Conservation (phyloP, 2,888 invertebrate genomes). For the Tetanocera ferruginea region DNA sequence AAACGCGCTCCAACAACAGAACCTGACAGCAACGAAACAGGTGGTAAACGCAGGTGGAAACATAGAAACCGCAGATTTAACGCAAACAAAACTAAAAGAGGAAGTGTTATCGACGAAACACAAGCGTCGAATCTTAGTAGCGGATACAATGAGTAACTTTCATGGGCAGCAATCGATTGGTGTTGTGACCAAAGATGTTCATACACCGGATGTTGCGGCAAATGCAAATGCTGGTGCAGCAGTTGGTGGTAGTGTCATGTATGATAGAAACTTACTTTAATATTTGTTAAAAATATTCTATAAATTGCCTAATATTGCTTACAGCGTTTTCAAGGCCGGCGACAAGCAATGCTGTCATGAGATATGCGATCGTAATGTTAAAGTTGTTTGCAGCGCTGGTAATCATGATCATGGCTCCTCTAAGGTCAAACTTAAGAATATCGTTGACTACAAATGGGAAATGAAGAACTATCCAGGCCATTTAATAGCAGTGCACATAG, state of each 20-base stretch:
- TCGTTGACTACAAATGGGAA: conserved; percentile 96
- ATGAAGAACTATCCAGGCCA: conserved; percentile 88
- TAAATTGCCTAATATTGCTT: background rate
- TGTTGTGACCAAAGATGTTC: background rate
- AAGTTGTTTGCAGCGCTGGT: conserved; percentile 79
- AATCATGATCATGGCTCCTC: conserved; percentile 86
- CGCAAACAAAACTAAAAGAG: background rate
- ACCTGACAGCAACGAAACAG: background rate
- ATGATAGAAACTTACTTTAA: background rate
- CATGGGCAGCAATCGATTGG: conserved; percentile 8
- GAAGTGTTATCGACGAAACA: background rate
- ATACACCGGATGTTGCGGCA: conserved; percentile 13
- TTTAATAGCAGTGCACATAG: conserved; percentile 88
- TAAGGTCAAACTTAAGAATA: conserved; percentile 89
- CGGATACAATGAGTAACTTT: conserved; percentile 30
- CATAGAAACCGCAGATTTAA: background rate
- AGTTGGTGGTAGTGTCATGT: conserved; percentile 50
- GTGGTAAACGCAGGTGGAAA: background rate
- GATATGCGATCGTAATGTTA: conserved; percentile 73
- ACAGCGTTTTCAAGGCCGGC: conserved; percentile 61
- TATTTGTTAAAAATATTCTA: background rate
- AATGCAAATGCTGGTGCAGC: conserved; percentile 14
- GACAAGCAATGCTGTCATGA: conserved; percentile 64
- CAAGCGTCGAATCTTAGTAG: background rate
- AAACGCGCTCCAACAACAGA: background rate